These are phyloP conservation scores for Hypanus sabinus DNA, from an alignment of 2,113 vertebrate species.

Conservation along the genomic window DNA sequence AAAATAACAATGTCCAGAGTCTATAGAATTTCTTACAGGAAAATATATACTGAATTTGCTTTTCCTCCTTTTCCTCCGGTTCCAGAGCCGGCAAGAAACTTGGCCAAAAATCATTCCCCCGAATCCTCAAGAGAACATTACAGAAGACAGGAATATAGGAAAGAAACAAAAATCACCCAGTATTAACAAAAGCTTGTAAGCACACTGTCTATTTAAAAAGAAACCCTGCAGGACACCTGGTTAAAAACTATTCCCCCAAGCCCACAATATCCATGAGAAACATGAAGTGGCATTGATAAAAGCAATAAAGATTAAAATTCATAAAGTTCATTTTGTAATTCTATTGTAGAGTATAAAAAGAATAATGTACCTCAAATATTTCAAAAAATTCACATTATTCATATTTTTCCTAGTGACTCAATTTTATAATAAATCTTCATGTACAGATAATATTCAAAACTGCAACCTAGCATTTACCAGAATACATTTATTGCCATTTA, in stretches of 20 bases:
- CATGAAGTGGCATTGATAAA: not conserved
- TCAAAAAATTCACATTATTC: not conserved
- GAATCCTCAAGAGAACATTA: not conserved
- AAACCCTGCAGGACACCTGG: too few species aligned
- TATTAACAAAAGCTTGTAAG: not conserved
- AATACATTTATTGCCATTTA: constrained; percentile 20
- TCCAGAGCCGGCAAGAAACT: not conserved
- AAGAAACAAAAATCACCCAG: not conserved
- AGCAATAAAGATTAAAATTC: not conserved
- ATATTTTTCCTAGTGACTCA: not conserved
- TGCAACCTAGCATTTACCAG: not conserved
- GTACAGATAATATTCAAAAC: not conserved
- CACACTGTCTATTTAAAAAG: not conserved
- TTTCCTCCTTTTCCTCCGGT: not conserved
- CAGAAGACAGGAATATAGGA: not conserved
- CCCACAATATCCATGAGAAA: too few species aligned
- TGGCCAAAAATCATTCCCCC: not conserved
- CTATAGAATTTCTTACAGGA: not conserved
- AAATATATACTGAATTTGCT: not conserved
- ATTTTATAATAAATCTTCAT: not conserved
- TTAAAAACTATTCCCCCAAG: not conserved
- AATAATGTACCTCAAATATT: not conserved
- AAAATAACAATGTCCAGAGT: not conserved
- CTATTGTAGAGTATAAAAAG: not conserved
- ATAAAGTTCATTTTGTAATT: not conserved